Conservation (phyloP, 2,888 invertebrate species). For the Hymenopus coronatus region DNA sequence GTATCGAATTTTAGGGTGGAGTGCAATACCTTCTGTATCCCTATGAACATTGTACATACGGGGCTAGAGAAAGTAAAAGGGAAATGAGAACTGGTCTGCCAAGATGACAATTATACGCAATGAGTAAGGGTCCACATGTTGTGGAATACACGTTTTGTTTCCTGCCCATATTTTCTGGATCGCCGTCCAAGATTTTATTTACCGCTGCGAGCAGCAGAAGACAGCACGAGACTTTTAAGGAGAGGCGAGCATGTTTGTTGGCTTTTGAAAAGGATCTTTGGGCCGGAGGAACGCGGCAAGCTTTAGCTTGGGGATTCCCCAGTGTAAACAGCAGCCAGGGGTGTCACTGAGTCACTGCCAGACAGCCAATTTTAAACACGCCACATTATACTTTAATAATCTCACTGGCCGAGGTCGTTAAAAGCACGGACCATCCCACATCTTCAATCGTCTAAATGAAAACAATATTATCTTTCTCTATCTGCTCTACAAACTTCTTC, state of each 20-base stretch:
- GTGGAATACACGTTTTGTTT: background rate
- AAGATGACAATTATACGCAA: background rate
- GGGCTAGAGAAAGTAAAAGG: no score
- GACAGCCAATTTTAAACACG: background rate
- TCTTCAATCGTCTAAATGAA: no score
- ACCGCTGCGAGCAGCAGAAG: background rate
- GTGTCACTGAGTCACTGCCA: background rate
- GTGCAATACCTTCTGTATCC: no score
- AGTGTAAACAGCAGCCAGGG: conserved; percentile 14
- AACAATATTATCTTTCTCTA: no score
- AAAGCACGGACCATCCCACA: no score
- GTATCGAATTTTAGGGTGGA: no score
- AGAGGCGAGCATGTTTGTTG: background rate
- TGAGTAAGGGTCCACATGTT: background rate
- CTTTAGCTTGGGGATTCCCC: conserved; percentile 8
- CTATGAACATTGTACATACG: no score
- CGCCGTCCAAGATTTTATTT: background rate
- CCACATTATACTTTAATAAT: no score
- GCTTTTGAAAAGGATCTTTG: background rate
- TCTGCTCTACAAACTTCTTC: no score
- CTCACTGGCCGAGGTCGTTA: background rate
- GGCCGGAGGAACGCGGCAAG: background rate
- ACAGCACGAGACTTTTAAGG: background rate
- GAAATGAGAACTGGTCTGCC: no score
- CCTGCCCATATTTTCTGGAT: background rate